A percentile compares a stretch with the other conserved stretches of the same genome.
Evolutionary conservation across 2,888 invertebrate genomes (phyloP).

Genomic region (Caenorhabditis plicata): DNA sequence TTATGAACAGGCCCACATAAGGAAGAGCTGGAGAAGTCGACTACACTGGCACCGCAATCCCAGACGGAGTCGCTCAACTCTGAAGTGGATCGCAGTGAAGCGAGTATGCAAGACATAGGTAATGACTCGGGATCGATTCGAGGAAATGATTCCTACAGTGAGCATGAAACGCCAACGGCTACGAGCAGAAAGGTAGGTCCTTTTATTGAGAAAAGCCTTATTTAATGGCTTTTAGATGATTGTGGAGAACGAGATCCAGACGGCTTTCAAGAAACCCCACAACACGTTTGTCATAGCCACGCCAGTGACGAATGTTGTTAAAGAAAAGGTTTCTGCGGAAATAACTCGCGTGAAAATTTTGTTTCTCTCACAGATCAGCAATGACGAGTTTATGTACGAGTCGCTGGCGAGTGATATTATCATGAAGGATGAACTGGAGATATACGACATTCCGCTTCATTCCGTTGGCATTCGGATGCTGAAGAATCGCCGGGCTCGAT

Average conservation of each 20-base stretch:
- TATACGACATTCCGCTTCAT: slow-evolving; percentile 22
- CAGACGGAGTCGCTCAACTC: too few relatives aligned
- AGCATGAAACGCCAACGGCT: too few relatives aligned
- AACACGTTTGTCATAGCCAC: not conserved
- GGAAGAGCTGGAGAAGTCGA: too few relatives aligned
- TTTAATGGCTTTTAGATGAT: too few relatives aligned
- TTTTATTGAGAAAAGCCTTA: too few relatives aligned
- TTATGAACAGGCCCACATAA: too few relatives aligned
- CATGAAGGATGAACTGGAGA: not conserved
- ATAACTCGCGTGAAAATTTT: not conserved
- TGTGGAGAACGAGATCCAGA: not conserved
- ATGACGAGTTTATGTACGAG: not conserved
- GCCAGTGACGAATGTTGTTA: not conserved
- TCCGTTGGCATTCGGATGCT: slow-evolving; percentile 6
- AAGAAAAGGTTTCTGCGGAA: not conserved
- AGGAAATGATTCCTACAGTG: too few relatives aligned
- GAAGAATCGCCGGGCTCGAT: slow-evolving; percentile 5
- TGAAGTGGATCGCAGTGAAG: too few relatives aligned
- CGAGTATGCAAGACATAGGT: too few relatives aligned
- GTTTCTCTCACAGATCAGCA: not conserved
- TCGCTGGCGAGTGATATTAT: not conserved
- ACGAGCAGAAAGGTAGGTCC: too few relatives aligned
- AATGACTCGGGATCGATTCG: too few relatives aligned
- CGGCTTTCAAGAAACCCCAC: slow-evolving; percentile 3
- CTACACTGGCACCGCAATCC: too few relatives aligned